phyloP scores from a whole-genome alignment of 1,140 invertebrate genomes.

The Oedothorax gibbosus region DNA sequence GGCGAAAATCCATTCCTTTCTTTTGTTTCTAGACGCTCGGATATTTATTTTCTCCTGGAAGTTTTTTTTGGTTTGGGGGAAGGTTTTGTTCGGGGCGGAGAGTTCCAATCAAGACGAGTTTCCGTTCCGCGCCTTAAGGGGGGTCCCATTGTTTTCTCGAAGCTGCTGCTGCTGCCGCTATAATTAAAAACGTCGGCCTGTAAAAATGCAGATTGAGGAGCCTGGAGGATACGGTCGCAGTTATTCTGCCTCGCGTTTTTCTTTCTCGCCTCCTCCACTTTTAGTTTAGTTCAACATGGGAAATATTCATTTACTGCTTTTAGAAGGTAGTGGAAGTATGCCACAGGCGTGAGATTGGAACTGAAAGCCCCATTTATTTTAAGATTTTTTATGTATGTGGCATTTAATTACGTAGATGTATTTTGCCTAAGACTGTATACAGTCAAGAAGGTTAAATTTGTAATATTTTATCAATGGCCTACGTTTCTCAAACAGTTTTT shows the following conservation, averaged over 20 bases:
- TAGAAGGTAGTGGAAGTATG: no score
- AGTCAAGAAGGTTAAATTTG: no score
- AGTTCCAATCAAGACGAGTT: constrained; percentile 31
- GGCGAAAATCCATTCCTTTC: constrained; percentile 50
- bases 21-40: constrained; percentile 14
- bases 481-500: no score
- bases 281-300: no score
- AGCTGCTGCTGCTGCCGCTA: background rate
- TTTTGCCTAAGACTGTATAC: no score
- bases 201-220: background rate
- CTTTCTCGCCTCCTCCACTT: background rate
- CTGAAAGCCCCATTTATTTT: no score
- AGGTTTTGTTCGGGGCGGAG: constrained; percentile 22
- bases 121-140: background rate
- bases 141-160: constrained; percentile 20
- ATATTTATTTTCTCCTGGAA: background rate
- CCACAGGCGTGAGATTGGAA: no score
- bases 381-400: no score
- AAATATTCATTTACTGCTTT: no score
- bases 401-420: no score
- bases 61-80: background rate
- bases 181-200: constrained; percentile 32
- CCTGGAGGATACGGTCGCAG: background rate
- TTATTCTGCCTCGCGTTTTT: background rate
- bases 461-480: no score